Evolutionary conservation across 2,797 vertebrate genomes (phyloP).

Genomic region (Hippoglossus hippoglossus): DNA sequence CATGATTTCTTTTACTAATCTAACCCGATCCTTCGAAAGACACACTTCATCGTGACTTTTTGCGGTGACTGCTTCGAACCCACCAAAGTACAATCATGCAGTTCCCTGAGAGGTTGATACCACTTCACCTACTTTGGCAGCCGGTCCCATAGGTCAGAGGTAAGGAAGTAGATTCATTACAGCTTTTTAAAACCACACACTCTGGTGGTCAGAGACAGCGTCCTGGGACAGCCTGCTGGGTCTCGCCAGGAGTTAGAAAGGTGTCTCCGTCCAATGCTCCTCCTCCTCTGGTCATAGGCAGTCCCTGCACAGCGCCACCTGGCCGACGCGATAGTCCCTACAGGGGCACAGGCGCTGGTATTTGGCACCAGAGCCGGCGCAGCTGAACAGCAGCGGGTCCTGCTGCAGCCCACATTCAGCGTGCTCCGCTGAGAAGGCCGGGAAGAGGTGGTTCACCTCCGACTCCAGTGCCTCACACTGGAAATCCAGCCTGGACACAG

Average conservation of each 20-base stretch:
- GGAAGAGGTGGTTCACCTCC: conserved; percentile 93
- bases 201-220: conserved; percentile 9
- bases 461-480: conserved; percentile 90
- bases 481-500: conserved; percentile 85
- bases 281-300: conserved; percentile 86
- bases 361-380: conserved; percentile 88
- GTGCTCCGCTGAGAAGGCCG: conserved; percentile 87
- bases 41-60: conserved; percentile 13
- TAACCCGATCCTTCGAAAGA: conserved; percentile 20
- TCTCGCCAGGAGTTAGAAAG: conserved; percentile 9
- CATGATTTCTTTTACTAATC: conserved; percentile 28
- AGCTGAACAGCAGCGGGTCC: conserved; percentile 94
- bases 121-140: conserved; percentile 47
- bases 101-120: conserved; percentile 77
- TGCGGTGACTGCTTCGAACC: conserved; percentile 28
- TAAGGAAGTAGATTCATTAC: conserved; percentile 32
- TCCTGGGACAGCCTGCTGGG: neutral
- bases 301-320: conserved; percentile 93
- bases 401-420: conserved; percentile 93
- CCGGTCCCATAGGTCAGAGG: conserved; percentile 38
- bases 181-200: conserved; percentile 11
- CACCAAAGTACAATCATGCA: conserved; percentile 78
- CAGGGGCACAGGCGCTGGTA: conserved; percentile 94
- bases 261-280: neutral
- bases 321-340: conserved; percentile 89